Percentiles rank a stretch among this genome's conserved stretches.
Evolutionary conservation across 2,113 vertebrate genomes (phyloP).

Genomic region (Lethenteron reissneri): DNA sequence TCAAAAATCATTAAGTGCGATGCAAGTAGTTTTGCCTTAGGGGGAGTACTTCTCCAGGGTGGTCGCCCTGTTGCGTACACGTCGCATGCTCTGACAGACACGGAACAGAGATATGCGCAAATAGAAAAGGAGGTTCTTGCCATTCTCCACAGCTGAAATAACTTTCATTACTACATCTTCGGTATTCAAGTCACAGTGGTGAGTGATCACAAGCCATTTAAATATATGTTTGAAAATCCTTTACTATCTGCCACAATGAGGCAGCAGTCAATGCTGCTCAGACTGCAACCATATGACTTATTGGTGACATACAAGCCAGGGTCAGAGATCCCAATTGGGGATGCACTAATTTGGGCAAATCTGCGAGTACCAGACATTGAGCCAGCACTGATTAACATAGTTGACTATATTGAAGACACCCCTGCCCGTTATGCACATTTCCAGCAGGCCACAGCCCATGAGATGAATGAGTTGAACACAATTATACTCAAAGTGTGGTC

Average conservation of each 20-base stretch:
- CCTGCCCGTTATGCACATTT: no score
- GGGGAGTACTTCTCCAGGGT: not conserved
- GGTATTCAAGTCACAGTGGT: not conserved
- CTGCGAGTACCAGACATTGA: no score
- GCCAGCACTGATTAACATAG: no score
- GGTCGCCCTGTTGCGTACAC: not conserved
- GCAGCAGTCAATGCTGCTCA: not conserved
- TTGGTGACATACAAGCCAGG: conserved; percentile 1
- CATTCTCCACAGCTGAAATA: not conserved
- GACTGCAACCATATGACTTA: not conserved
- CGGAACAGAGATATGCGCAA: not conserved
- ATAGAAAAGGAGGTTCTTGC: conserved; percentile 1
- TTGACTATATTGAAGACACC: no score
- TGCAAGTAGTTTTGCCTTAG: not conserved
- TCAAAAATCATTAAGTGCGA: not conserved
- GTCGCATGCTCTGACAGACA: not conserved
- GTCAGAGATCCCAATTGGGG: not conserved
- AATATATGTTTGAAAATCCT: not conserved
- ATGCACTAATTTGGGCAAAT: no score
- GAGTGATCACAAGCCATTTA: not conserved
- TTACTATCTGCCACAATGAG: conserved; percentile 5
- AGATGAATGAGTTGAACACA: no score
- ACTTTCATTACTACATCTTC: conserved; percentile 2
- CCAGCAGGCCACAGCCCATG: no score
- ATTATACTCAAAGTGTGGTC: no score